A percentile compares a stretch with the other conserved stretches of the same genome.
These are phyloP conservation scores for Petrophora chlorosata DNA, from an alignment of 2,888 invertebrate genomes.

Conservation along the genomic window DNA sequence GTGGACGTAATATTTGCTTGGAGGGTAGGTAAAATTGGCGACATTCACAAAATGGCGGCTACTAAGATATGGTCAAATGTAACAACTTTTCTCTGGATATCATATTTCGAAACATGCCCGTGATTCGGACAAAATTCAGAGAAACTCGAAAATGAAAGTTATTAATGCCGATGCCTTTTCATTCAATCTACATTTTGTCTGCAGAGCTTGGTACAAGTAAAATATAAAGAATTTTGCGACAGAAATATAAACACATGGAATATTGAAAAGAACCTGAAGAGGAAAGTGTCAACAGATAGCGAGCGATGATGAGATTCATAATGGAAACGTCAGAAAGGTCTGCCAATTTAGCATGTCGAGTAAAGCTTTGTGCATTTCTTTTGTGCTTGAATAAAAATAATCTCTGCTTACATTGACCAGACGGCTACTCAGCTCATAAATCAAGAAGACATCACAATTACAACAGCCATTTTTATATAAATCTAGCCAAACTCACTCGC, in stretches of 20 bases:
- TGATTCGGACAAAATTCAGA: too few species aligned
- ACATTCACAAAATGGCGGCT: too few species aligned
- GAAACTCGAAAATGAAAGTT: too few species aligned
- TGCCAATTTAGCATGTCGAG: neutral
- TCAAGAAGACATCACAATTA: conserved; percentile 48
- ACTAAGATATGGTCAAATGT: too few species aligned
- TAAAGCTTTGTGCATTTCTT: conserved; percentile 6
- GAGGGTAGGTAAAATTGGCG: too few species aligned
- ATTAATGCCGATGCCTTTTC: neutral
- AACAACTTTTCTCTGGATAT: too few species aligned
- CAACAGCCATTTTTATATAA: conserved; percentile 47
- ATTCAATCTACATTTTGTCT: neutral
- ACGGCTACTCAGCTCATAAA: conserved; percentile 38
- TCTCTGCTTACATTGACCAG: conserved; percentile 21
- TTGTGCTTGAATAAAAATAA: conserved; percentile 24
- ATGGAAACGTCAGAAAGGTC: conserved; percentile 4
- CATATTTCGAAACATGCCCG: too few species aligned
- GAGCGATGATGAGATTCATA: conserved; percentile 8
- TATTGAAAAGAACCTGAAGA: neutral
- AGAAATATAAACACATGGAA: neutral
- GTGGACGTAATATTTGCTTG: too few species aligned
- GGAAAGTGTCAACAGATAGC: neutral
- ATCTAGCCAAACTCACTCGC: conserved; percentile 36
- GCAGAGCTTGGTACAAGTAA: neutral
- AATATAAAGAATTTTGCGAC: neutral